Evolutionary conservation across 2,113 vertebrate genomes (phyloP).

Genomic region (Tachycineta bicolor): DNA sequence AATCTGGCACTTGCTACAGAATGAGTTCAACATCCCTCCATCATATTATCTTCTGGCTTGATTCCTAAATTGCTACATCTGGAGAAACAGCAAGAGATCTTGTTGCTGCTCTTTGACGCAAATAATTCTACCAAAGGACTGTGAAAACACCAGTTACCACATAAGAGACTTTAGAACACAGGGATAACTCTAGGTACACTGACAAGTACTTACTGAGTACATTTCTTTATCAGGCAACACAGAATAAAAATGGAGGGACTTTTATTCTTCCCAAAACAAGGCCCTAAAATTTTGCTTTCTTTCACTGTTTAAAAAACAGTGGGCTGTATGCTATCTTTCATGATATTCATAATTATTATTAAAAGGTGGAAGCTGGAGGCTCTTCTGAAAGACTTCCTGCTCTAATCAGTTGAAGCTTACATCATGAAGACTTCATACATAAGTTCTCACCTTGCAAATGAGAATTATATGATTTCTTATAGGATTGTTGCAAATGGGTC

Average conservation of each 20-base stretch:
- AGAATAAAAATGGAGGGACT: background rate
- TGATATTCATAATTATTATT: background rate
- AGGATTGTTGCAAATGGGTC: background rate
- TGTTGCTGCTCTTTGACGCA: constrained; percentile 1
- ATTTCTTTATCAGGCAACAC: background rate
- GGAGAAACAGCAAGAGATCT: constrained; percentile 48
- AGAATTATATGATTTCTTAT: background rate
- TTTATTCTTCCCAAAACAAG: background rate
- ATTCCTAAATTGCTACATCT: constrained; percentile 50
- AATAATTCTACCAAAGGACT: constrained; percentile 23
- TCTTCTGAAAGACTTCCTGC: background rate
- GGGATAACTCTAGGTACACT: background rate
- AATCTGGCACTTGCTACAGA: constrained; percentile 50
- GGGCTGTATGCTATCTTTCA: background rate
- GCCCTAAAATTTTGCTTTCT: background rate
- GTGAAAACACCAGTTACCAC: background rate
- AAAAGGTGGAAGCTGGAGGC: background rate
- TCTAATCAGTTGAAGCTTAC: background rate
- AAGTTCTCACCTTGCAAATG: background rate
- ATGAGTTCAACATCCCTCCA: constrained; percentile 26
- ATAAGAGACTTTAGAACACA: background rate
- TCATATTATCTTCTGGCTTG: constrained; percentile 32
- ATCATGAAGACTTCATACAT: background rate
- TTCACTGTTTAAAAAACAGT: background rate
- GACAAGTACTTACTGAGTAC: background rate